Conservation (phyloP, 2,797 vertebrate genomes). For the Sparidentex hasta region DNA sequence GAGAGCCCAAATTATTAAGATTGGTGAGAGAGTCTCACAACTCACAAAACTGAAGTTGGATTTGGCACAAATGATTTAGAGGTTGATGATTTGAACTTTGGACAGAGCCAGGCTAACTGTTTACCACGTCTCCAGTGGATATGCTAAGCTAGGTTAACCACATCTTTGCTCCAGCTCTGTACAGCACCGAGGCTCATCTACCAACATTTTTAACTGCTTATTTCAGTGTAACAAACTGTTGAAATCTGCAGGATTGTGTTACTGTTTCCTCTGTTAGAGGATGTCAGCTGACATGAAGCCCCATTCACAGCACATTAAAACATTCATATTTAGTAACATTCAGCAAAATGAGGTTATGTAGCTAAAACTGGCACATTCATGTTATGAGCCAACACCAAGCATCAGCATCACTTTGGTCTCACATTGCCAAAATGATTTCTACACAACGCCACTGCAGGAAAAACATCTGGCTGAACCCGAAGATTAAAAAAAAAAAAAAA, state of each 20-base stretch:
- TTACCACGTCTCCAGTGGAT: neutral
- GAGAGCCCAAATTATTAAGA: no score
- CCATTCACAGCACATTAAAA: no score
- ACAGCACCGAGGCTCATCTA: neutral
- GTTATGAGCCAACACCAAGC: neutral
- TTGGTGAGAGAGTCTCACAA: no score
- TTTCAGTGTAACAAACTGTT: neutral
- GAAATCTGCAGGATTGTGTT: neutral
- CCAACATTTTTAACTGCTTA: neutral
- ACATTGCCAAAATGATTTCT: neutral
- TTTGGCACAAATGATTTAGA: no score
- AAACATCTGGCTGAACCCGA: neutral
- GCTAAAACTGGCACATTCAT: neutral
- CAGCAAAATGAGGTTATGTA: neutral
- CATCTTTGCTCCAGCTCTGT: no score
- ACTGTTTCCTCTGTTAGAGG: neutral
- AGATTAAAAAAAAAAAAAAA: neutral
- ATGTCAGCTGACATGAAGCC: neutral
- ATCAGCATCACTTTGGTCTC: slow-evolving; percentile 5
- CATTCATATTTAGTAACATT: neutral
- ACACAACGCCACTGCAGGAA: neutral
- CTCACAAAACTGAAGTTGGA: no score
- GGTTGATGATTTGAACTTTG: no score
- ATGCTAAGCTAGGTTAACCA: neutral
- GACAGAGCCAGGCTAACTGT: neutral